Evolutionary conservation across 1,140 invertebrate species (phyloP).

Genomic region (Drosophila dunni): DNA sequence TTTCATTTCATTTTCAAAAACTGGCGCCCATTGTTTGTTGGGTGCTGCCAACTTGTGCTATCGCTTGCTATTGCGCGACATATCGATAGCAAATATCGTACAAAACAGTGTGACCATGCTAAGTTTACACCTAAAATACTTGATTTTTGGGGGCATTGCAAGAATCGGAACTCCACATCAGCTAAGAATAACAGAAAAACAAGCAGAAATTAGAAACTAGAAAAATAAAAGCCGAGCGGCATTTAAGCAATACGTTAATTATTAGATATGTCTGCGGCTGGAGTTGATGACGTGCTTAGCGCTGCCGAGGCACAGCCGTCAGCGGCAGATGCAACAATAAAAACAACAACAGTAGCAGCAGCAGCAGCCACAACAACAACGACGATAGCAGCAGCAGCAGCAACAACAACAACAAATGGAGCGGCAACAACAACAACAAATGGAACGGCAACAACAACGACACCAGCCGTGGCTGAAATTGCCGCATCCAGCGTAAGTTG

Average conservation of each 20-base stretch:
- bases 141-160: not conserved
- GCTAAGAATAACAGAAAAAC: slow-evolving; percentile 27
- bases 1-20: not conserved
- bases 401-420: slow-evolving; percentile 1
- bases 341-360: not conserved
- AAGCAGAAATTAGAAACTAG: slow-evolving; percentile 4
- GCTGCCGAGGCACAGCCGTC: slow-evolving; percentile 16
- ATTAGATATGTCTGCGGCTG: slow-evolving; percentile 63
- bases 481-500: slow-evolving; percentile 62
- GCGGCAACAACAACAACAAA: slow-evolving; percentile 1
- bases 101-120: slow-evolving; percentile 21
- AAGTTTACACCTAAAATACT: not conserved
- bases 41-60: slow-evolving; percentile 24
- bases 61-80: not conserved
- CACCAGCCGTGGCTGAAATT: slow-evolving; percentile 58
- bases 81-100: slow-evolving; percentile 17
- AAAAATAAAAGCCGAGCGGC: not conserved
- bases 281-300: slow-evolving; percentile 63
- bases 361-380: not conserved
- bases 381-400: not conserved
- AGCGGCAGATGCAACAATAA: slow-evolving; percentile 3
- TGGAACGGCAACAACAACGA: slow-evolving; percentile 1
- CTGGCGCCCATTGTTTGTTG: slow-evolving; percentile 6
- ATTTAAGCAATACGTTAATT: slow-evolving; percentile 14
- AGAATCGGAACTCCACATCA: slow-evolving; percentile 20